Evolutionary conservation across 2,888 invertebrate species (phyloP), one percentile per base, ranked within the genome.

Genomic region (Hypomecis atomaria): DNA sequence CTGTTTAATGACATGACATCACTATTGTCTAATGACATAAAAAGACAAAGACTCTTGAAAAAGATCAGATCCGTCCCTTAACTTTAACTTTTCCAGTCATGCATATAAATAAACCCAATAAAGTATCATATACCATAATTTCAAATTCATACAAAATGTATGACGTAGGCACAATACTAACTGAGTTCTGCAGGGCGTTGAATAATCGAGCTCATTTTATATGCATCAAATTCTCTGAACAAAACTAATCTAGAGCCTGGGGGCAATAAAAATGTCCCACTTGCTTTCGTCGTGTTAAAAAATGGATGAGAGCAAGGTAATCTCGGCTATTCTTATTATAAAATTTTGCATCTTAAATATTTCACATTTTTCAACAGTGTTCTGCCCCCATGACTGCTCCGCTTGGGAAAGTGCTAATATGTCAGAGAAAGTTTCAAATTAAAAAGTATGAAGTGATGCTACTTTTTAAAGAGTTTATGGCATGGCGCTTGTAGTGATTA

Each of bases 211-310:
- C 87, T 92, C 91, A 91, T 92, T 91, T 82, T 87, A 86, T 89
- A 92, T 92, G 92, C 92, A 92, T 92, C 92, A 92, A 90, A 91
- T 88, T 89, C 87, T 84, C 86, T 87, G 87, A 90, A 92, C 91
- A 91, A 92, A 91, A 90, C 91, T 92, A 91, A 92, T 92, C 90
- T 89, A 85, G 82, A 85, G 86, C 88, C 81, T 79, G 78, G 84
- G 78, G 87, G 90, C 88, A 90, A 91, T 92, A 92, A 92, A 92
- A 92, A 88, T 87, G 88, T 90, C 90, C 88, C 88, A 87, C 85
- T 88, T 86, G 87, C 84, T 78, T 76, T 81, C 80, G 81, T 77
- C 79, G 84, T 83, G 65, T 84, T 90, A 88, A 88, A 90, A 90
- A 88, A 91, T 90, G 87, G 84, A 92, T 87, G 90, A 88, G 83